Base-by-base conservation (phyloP, 1,140 invertebrate genomes). In the Polypedilum pembai region DNA sequence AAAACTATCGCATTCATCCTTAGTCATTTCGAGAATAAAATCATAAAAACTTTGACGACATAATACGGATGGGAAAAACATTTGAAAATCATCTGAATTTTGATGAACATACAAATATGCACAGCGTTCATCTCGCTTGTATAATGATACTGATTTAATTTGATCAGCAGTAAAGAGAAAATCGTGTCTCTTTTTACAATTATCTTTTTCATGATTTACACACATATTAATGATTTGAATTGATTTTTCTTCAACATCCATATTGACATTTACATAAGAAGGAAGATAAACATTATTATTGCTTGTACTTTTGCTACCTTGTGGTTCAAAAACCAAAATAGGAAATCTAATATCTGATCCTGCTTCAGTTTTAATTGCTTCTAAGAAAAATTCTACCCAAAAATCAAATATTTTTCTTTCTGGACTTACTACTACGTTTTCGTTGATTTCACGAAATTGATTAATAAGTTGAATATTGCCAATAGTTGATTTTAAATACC, bases 311-410 rank as follows among this genome's bases (percentile, higher is more conserved):
- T 69, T 69, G 12, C 18, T 69, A 84, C 96, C 96, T 69, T 90
- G 94, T 21, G 95, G 94, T 84, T 99, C 98, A 74, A 97, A 84
- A 78, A 99, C 88, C 92, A 80, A 77, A 77, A 89, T 90, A 87
- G 95, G 94, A 88, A 96, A 96, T 77, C 94, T 84, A 76, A 96
- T 95, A 76, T 86, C 89, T 82, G 94, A 90, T 73, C 89, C 88
- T 76, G 90, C 87, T 78, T 90, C 88, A 21, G 85, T 85, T 80
- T 92, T 92, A 17, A 91, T 95, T 3, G 96, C 95, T 84, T 98
- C 96, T 5, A 94, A 87, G 82, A 99, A 99, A 84, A 97, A 99
- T 78, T 99, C 98, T 88, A 98, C 95, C 96, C 97, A 99, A 83
- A 99, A 99, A 77, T 90, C 87, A 83, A 98, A 98, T 1, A 97